Evolutionary conservation across 2,888 invertebrate genomes (phyloP).

Genomic region (Plagiodera versicolora): DNA sequence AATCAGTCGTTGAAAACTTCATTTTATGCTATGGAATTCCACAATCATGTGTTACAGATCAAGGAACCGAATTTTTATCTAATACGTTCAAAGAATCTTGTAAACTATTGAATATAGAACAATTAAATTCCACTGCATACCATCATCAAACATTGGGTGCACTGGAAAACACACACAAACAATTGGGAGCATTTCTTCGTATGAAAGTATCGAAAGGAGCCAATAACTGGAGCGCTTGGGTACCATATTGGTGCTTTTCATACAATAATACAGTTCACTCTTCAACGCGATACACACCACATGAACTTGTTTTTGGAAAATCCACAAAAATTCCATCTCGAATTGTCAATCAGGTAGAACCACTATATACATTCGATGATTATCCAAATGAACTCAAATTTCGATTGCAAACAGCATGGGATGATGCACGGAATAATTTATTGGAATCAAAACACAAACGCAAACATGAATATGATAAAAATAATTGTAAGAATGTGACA

Average conservation of each 20-base stretch:
- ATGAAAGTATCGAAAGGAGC: slow-evolving; percentile 19
- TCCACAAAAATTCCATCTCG: too few species aligned
- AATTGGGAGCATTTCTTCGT: too few species aligned
- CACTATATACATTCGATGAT: too few species aligned
- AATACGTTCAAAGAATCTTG: too few species aligned
- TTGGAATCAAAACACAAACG: slow-evolving; percentile 14
- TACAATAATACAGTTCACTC: slow-evolving; percentile 20
- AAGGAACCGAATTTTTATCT: too few species aligned
- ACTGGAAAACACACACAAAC: too few species aligned
- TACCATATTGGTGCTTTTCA: slow-evolving; percentile 17
- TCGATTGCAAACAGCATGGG: slow-evolving; percentile 17
- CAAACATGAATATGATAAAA: neutral
- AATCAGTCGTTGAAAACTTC: neutral
- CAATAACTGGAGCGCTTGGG: slow-evolving; percentile 15
- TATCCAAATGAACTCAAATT: slow-evolving; percentile 20
- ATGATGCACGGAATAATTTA: slow-evolving; percentile 20
- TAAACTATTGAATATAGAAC: too few species aligned
- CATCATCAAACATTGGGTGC: too few species aligned
- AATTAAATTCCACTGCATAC: too few species aligned
- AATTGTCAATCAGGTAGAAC: too few species aligned
- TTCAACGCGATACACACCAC: slow-evolving; percentile 8
- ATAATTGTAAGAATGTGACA: neutral
- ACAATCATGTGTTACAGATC: too few species aligned
- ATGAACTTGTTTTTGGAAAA: too few species aligned
- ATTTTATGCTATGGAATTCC: slow-evolving; percentile 19